Evolutionary conservation across 2,797 vertebrate species (phyloP).

Genomic region (Lutjanus argentimaculatus): DNA sequence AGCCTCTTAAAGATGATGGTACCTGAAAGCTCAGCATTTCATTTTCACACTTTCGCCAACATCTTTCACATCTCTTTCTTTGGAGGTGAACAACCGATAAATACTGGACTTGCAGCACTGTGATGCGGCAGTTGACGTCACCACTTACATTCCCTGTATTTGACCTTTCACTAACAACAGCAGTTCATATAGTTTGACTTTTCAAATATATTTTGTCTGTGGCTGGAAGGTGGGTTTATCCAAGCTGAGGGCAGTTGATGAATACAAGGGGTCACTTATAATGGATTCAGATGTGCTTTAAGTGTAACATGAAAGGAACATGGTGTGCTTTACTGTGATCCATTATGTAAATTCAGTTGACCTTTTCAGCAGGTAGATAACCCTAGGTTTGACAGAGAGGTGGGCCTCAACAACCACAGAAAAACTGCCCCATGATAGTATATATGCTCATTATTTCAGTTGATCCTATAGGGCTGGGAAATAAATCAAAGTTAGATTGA

Average conservation of each 20-base stretch:
- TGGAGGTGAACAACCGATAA: constrained; percentile 1
- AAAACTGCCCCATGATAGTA: too few species aligned
- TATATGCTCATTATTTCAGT: background rate
- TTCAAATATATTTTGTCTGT: background rate
- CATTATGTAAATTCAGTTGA: constrained; percentile 14
- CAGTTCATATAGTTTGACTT: background rate
- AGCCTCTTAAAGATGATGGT: constrained; percentile 27
- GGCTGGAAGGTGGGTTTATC: background rate
- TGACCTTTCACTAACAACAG: constrained; percentile 22
- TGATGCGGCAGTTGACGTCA: background rate
- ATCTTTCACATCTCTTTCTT: constrained; percentile 22
- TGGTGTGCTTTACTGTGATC: background rate
- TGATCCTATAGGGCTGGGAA: too few species aligned
- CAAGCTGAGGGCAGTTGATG: background rate
- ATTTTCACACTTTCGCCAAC: constrained; percentile 28
- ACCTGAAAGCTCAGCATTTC: constrained; percentile 48
- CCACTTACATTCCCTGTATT: constrained; percentile 6
- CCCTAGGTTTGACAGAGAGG: background rate
- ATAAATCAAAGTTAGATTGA: too few species aligned
- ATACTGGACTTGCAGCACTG: background rate
- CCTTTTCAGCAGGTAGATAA: constrained; percentile 7
- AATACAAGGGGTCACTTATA: constrained; percentile 15
- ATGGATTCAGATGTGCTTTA: constrained; percentile 14
- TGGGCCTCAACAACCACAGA: background rate
- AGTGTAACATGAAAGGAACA: constrained; percentile 10